Evolutionary conservation across 53 echinoderm and acorn worm species (phyloP).

Genomic region (Apostichopus leukothele): DNA sequence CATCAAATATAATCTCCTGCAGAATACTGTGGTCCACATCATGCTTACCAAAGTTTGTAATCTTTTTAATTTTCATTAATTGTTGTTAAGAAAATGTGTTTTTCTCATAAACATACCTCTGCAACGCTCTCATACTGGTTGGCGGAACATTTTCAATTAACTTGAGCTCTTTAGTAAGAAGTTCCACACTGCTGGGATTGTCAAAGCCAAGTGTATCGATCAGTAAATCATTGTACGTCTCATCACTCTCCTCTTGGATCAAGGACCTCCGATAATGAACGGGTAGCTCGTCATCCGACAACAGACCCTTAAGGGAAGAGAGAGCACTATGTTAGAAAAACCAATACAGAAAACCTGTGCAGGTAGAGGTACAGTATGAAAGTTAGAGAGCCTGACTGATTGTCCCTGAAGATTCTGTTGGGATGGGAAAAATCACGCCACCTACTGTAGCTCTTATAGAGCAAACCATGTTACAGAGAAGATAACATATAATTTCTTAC

Average conservation of each 20-base stretch:
- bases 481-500: too few relatives aligned
- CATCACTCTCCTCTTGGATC: constrained; percentile 64
- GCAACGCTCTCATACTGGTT: constrained; percentile 82
- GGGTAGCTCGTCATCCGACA: constrained; percentile 75
- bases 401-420: too few relatives aligned
- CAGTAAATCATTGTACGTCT: constrained; percentile 79
- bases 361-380: not conserved
- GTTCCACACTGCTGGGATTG: constrained; percentile 73
- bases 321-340: not conserved
- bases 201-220: constrained; percentile 83
- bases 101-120: constrained; percentile 54
- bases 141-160: constrained; percentile 63
- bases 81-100: too few relatives aligned
- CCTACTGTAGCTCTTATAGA: too few relatives aligned
- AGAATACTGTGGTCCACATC: too few relatives aligned
- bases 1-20: too few relatives aligned
- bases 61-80: too few relatives aligned
- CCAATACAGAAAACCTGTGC: not conserved
- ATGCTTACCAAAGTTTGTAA: too few relatives aligned
- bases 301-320: constrained; percentile 61
- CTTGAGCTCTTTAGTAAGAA: constrained; percentile 55
- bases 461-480: too few relatives aligned
- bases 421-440: too few relatives aligned
- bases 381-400: too few relatives aligned
- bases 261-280: constrained; percentile 74